Conservation (phyloP, 2,888 invertebrate genomes). For the Euplagia quadripunctaria region DNA sequence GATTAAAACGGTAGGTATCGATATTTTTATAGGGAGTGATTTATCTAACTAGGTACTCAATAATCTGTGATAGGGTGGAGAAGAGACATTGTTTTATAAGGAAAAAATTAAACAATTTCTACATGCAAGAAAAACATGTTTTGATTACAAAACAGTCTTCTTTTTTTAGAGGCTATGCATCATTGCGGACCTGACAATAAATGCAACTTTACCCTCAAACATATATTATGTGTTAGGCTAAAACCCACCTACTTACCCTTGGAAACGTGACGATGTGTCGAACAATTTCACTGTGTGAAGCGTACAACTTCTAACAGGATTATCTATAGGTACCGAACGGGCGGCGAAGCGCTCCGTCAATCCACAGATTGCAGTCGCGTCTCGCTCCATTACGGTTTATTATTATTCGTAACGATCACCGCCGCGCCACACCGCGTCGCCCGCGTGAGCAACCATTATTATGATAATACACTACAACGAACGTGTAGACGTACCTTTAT, state of each 20-base stretch:
- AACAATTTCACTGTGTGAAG: not conserved
- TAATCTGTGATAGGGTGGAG: no score
- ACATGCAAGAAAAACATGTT: no score
- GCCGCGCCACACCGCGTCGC: conserved; percentile 34
- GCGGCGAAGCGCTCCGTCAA: not conserved
- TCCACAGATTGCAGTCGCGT: conserved; percentile 43
- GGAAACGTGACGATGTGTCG: not conserved
- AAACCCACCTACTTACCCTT: not conserved
- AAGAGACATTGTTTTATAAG: no score
- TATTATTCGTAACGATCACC: conserved; percentile 57
- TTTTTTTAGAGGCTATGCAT: not conserved
- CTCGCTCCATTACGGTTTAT: conserved; percentile 64
- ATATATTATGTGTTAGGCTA: not conserved
- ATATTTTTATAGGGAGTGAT: no score
- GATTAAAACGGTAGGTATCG: no score
- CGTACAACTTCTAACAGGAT: not conserved
- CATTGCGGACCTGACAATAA: not conserved
- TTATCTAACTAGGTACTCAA: no score
- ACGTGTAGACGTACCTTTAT: conserved; percentile 23
- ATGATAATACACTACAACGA: conserved; percentile 53
- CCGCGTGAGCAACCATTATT: conserved; percentile 52
- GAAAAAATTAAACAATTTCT: no score
- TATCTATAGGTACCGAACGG: not conserved
- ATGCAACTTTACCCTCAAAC: not conserved
- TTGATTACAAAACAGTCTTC: no score